Evolutionary conservation across 2,113 vertebrate genomes (phyloP).

Genomic region (Misgurnus mizolepis): DNA sequence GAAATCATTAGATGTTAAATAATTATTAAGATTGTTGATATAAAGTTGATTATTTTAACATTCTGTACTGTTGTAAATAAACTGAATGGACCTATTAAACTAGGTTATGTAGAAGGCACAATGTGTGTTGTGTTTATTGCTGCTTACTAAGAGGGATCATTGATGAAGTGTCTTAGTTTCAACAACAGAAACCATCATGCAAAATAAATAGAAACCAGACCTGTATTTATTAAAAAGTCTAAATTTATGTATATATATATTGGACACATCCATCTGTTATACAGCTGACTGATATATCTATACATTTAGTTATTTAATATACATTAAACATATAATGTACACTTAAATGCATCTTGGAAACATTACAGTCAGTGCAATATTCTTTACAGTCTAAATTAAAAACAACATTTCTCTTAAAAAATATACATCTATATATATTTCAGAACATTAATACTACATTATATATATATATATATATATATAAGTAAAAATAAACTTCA

Average conservation of each 20-base stretch:
- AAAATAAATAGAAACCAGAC: background rate
- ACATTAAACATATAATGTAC: constrained; percentile 68
- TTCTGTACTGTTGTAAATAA: constrained; percentile 27
- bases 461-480: constrained; percentile 53
- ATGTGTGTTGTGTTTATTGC: background rate
- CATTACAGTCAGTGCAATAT: constrained; percentile 73
- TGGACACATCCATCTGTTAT: constrained; percentile 60
- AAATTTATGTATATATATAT: constrained; percentile 47
- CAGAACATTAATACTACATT: constrained; percentile 47
- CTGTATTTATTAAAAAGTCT: constrained; percentile 41
- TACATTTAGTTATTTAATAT: constrained; percentile 69
- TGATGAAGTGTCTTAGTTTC: constrained; percentile 7
- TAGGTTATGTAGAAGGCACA: background rate
- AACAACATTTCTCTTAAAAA: constrained; percentile 66
- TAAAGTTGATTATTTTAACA: background rate
- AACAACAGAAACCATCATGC: background rate
- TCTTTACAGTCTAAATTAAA: constrained; percentile 64
- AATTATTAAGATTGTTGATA: background rate
- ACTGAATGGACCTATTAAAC: constrained; percentile 9
- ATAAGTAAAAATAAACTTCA: constrained; percentile 52
- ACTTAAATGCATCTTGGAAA: constrained; percentile 65
- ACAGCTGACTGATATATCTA: constrained; percentile 52
- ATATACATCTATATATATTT: constrained; percentile 68
- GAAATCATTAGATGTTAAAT: constrained; percentile 21
- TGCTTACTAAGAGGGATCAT: background rate